Evolutionary conservation across 2,113 vertebrate genomes (phyloP).

Genomic region (Python bivittatus): DNA sequence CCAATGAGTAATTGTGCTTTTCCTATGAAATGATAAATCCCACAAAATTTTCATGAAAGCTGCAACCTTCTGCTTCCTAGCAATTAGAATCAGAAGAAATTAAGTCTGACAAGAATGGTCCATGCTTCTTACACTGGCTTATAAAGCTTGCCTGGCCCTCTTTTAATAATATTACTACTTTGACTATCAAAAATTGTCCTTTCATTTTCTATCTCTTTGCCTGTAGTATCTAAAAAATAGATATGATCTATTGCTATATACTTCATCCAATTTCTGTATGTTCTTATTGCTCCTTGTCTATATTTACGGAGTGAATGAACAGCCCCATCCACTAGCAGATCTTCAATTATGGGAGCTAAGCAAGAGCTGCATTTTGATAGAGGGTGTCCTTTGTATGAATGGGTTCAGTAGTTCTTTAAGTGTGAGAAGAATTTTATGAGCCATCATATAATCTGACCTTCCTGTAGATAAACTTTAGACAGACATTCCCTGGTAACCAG

Average conservation of each 20-base stretch:
- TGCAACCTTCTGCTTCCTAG: too few relatives aligned
- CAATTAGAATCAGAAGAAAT: too few relatives aligned
- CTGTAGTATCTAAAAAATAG: neutral
- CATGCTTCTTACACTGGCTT: neutral
- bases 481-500: neutral
- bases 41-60: too few relatives aligned
- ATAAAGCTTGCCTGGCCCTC: neutral
- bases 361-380: neutral
- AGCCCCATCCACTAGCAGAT: neutral
- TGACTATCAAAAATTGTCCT: neutral
- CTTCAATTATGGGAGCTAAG: neutral
- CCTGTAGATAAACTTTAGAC: constrained; percentile 24
- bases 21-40: too few relatives aligned
- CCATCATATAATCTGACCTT: neutral
- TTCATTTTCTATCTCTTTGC: neutral
- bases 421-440: constrained; percentile 10
- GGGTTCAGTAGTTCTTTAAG: constrained; percentile 8
- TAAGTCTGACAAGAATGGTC: neutral
- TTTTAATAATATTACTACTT: neutral
- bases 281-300: neutral
- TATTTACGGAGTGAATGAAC: neutral
- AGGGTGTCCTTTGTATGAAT: neutral
- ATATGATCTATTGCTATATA: neutral
- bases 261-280: neutral
- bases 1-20: too few relatives aligned